Evolutionary conservation across 2,113 vertebrate species (phyloP).

Genomic region (Seriola aureovittata): DNA sequence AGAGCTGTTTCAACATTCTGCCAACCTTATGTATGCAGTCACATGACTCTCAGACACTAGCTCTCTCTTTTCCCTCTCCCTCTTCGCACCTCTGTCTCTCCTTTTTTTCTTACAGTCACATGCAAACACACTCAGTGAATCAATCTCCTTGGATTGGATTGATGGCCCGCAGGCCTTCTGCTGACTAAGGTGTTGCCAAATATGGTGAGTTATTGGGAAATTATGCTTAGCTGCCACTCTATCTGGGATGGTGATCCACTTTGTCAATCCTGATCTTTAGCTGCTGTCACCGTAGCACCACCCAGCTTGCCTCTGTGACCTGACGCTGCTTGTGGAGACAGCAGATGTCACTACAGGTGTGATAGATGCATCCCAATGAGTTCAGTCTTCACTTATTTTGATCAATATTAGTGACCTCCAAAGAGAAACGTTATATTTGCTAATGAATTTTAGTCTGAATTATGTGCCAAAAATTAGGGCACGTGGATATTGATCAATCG

Average conservation of each 20-base stretch:
- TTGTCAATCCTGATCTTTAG: conserved; percentile 78
- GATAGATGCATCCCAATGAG: conserved; percentile 58
- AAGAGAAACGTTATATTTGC: conserved; percentile 33
- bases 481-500: background rate
- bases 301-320: conserved; percentile 51
- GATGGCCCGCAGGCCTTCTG: conserved; percentile 71
- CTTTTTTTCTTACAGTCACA: conserved; percentile 34
- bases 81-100: conserved; percentile 1
- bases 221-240: conserved; percentile 70
- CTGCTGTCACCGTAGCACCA: conserved; percentile 63
- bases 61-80: background rate
- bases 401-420: conserved; percentile 52
- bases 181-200: conserved; percentile 80
- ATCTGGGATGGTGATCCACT: conserved; percentile 71
- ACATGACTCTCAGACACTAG: conserved; percentile 17
- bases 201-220: conserved; percentile 75
- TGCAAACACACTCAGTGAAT: conserved; percentile 62
- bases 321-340: conserved; percentile 42
- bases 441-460: conserved; percentile 11
- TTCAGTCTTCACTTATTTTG: conserved; percentile 20
- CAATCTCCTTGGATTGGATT: conserved; percentile 74
- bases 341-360: conserved; percentile 49
- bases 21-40: conserved; percentile 20
- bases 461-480: background rate
- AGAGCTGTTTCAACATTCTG: conserved; percentile 7